Evolutionary conservation across 2,113 vertebrate species (phyloP).

Genomic region (Gobio gobio): DNA sequence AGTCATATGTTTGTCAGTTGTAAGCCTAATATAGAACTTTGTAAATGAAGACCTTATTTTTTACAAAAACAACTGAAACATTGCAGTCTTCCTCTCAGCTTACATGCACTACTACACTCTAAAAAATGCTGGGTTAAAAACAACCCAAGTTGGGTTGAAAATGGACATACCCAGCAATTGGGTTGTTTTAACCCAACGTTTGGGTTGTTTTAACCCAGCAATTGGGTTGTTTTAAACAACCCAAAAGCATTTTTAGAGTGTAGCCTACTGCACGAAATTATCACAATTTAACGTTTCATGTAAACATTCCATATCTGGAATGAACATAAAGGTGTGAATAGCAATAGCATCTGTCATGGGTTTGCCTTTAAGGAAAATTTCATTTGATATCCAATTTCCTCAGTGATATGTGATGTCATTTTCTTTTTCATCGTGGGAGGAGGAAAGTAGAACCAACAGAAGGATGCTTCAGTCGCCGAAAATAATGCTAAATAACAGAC

Average conservation of each 20-base stretch:
- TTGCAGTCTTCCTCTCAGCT: not conserved
- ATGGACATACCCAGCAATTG: no score
- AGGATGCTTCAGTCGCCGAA: not conserved
- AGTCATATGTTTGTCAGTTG: no score
- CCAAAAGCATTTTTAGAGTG: no score
- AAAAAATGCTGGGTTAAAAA: no score
- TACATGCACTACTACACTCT: not conserved
- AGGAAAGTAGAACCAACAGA: not conserved
- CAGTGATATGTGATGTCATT: constrained; percentile 14
- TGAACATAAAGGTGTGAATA: not conserved
- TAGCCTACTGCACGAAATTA: no score
- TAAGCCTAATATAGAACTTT: not conserved
- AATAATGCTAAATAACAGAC: not conserved
- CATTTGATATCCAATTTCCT: not conserved
- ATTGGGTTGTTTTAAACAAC: no score
- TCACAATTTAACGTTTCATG: not conserved
- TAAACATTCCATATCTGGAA: not conserved
- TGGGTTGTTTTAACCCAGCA: no score
- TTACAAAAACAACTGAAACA: not conserved
- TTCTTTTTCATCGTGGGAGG: not conserved
- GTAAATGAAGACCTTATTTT: not conserved
- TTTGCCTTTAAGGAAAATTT: not conserved
- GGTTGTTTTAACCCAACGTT: no score
- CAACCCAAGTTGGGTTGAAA: no score
- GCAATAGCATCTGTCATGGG: not conserved